Base-by-base conservation (phyloP, 2,797 vertebrate genomes). In the Gymnocypris eckloni region DNA sequence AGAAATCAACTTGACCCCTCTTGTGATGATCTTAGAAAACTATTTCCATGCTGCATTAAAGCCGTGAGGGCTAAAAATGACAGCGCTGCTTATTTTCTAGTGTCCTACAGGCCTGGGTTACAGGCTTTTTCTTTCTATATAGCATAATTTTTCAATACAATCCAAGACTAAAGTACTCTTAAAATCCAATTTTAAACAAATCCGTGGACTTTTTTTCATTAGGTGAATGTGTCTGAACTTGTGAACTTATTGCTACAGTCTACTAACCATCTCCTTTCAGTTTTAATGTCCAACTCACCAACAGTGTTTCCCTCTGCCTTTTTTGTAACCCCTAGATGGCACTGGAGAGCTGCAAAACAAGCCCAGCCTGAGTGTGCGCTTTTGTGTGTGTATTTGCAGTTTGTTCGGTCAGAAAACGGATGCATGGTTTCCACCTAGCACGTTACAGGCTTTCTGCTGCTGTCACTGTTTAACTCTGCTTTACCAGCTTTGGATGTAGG, bases 281-380 rank as follows among this genome's bases (percentile, higher is more conserved):
- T 71, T 79, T 71, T 72, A 48, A n/a, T 37, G 39, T 70, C 13
- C 28, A 71, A 22, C 15, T 70, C 64, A 71, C 50, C 39, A 69
- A 33, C 45, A 61, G 70, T 16, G 16, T n/a, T 7, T 70, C 22
- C n/a, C 11, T n/a, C 15, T 9, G 15, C 13, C 2, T 73, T 20
- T 64, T 33, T 52, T 4, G n/a, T 61, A 45, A 11, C 72, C 89
- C 59, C 86, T 86, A 88, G 89, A 90, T 90, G 89, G 89, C 85
- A 88, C 87, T 87, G 81, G 73, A 84, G 71, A 83, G 87, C 81
- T 86, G 2, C 22, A 41, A 73, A 48, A 66, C 48, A 13, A 71
- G 3, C 48, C 2, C 16, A 72, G 13, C 18, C 16, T 13, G 56
- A 25, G 8, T 10, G 39, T 45, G 4, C 43, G n/a, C 64, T 28